These are phyloP conservation scores for Silurus glanis DNA, from an alignment of 2,113 vertebrate genomes.

Conservation along the genomic window DNA sequence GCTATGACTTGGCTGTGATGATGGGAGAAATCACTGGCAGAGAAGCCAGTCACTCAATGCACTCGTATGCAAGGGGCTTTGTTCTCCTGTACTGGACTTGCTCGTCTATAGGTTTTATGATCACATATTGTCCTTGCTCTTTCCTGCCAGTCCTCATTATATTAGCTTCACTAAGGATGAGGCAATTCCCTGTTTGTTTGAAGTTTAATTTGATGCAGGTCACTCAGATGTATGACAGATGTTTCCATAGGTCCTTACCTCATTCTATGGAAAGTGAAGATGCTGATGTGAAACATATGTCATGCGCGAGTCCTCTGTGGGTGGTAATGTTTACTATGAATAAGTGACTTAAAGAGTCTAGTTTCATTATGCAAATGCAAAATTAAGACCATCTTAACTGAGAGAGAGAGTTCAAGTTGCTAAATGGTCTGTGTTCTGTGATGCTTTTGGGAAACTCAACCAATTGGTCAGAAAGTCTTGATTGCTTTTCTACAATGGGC, in stretches of 20 bases:
- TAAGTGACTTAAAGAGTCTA: conserved; percentile 29
- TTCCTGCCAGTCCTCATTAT: neutral
- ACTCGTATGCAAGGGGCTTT: conserved; percentile 30
- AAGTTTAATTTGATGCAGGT: neutral
- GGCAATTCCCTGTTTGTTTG: neutral
- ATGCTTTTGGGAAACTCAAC: neutral
- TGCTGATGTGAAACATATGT: conserved; percentile 24
- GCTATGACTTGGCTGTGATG: conserved; percentile 44
- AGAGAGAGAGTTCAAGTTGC: neutral
- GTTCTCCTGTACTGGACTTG: conserved; percentile 24
- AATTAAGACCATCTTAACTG: neutral
- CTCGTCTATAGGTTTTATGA: neutral
- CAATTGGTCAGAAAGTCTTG: neutral
- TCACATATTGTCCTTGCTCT: neutral
- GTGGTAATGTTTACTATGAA: conserved; percentile 20
- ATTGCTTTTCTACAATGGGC: neutral
- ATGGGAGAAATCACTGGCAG: conserved; percentile 34
- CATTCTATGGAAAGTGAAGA: conserved; percentile 13
- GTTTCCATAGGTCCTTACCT: conserved; percentile 3
- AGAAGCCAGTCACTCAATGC: conserved; percentile 43
- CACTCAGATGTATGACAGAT: conserved; percentile 32
- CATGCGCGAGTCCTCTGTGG: conserved; percentile 1
- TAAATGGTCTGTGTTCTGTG: neutral
- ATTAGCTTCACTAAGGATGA: neutral
- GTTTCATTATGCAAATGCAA: conserved; percentile 15